A percentile compares a stretch with the other conserved stretches of the same genome.
phyloP scores from a whole-genome alignment of 2,888 invertebrate genomes.

The Thalpophila matura region DNA sequence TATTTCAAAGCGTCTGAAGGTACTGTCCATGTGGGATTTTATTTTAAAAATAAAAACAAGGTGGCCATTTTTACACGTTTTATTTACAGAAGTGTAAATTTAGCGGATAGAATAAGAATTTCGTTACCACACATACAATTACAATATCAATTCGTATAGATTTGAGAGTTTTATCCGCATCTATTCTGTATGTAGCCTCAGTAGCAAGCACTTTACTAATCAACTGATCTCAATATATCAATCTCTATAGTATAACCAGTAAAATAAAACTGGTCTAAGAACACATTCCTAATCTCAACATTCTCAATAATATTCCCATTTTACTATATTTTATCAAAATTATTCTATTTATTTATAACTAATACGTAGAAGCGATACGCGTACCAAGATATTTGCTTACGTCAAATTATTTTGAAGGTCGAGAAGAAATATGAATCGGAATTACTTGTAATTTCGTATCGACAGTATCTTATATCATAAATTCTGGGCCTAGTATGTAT shows the following conservation, averaged over 20 bases:
- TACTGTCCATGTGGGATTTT: not conserved
- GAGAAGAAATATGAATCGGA: not conserved
- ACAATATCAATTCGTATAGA: conserved; percentile 54
- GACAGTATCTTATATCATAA: not conserved
- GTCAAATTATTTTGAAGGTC: conserved; percentile 9
- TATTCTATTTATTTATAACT: not conserved
- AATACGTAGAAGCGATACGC: conserved; percentile 5
- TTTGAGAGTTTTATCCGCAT: not conserved
- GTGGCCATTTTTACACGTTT: conserved; percentile 70
- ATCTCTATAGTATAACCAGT: conserved; percentile 20
- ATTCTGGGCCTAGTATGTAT: too few relatives aligned
- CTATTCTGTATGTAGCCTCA: conserved; percentile 7
- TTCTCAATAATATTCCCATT: conserved; percentile 16
- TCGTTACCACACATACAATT: conserved; percentile 66
- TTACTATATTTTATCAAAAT: not conserved
- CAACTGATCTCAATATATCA: conserved; percentile 19
- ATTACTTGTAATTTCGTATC: not conserved
- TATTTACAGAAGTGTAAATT: conserved; percentile 85
- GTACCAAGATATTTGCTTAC: not conserved
- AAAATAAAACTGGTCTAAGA: conserved; percentile 33
- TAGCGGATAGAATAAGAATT: conserved; percentile 74
- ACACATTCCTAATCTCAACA: conserved; percentile 25
- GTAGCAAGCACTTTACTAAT: conserved; percentile 24
- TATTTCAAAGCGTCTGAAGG: conserved; percentile 57
- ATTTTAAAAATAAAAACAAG: conserved; percentile 44